Evolutionary conservation across 2,888 invertebrate genomes (phyloP), one percentile per base, ranked within the genome.

Genomic region (Lacanobia oleracea): DNA sequence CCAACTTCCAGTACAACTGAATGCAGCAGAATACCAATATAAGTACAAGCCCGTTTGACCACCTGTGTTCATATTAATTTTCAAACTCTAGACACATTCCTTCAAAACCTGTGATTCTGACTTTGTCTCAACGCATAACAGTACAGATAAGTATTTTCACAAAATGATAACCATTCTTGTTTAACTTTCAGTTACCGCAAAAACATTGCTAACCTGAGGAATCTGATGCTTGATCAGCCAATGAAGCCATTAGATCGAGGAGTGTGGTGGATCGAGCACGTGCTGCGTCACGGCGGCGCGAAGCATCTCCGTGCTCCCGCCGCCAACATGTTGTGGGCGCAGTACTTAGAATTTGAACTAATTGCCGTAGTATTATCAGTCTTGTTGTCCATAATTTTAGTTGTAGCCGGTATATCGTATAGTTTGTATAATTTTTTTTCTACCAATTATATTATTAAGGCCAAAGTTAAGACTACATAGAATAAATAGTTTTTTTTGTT

Each of bases 221-320:
- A 65, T 0, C 45, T 94, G 7, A 87, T 94, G 82, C 68, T 78
- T 5, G 95, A 96, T 77, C 90, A 93, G 77, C 93, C 94, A 0
- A 88, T 92, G 82, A 75, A 75, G 2, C 88, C 93, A 0, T 50
- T 94, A 37, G 91, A 94, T 2, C 91, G 93, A 21, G 93, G 94
- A 0, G 86, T 95, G 3, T 95, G 95, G 95, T 95, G 95, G 94
- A 92, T 67, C 0, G 83, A 83, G 51, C 70, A 83, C 27, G 27
- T 93, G 0, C 71, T 95, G 16, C 87, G 94, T 3, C 93, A 94
- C 72, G 88, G 91, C 27, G 93, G 94, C 1, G 92, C 94, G 0
- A 83, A 81, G 33, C 94, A 95, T 79, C 86, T 95, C 2, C 89
- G 91, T 21, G 88, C 93, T 27, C 93, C 93, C 0, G 84, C 85